These are phyloP conservation scores for Halocynthia aurantium DNA, from an alignment of 23 tunicate species.

Conservation along the genomic window DNA sequence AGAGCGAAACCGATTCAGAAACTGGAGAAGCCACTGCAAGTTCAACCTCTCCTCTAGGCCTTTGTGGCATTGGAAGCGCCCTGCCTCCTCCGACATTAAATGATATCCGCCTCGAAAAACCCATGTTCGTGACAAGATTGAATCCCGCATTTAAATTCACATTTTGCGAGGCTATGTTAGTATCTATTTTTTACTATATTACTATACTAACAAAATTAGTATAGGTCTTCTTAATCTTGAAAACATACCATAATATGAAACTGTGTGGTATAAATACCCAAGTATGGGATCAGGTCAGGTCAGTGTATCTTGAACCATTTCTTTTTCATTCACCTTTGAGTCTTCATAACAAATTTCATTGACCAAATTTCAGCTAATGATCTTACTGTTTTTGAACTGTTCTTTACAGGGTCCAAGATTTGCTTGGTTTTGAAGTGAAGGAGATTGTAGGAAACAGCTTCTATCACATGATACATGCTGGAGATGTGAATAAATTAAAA, in stretches of 20 bases:
- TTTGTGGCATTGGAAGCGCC: background rate
- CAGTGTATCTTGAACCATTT: background rate
- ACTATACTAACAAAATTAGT: too few species aligned
- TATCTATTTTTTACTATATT: background rate
- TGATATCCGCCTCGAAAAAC: conserved; percentile 26
- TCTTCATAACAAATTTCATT: too few species aligned
- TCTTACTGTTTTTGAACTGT: conserved; percentile 2
- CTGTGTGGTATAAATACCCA: too few species aligned
- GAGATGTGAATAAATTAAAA: conserved; percentile 40
- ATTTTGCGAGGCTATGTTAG: conserved; percentile 49
- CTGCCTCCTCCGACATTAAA: conserved; percentile 7
- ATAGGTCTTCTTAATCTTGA: too few species aligned
- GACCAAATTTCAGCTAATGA: background rate
- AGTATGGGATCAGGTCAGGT: too few species aligned
- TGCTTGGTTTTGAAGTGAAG: conserved; percentile 29
- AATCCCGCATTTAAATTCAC: conserved; percentile 42
- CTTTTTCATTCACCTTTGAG: too few species aligned
- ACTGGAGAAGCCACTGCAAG: too few species aligned
- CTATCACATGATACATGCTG: conserved; percentile 60
- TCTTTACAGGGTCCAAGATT: conserved; percentile 21
- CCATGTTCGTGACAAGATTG: conserved; percentile 39
- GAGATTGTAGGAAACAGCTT: conserved; percentile 48
- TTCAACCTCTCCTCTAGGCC: background rate
- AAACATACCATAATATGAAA: too few species aligned
- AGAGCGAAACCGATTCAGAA: too few species aligned